phyloP scores from a whole-genome alignment of 2,113 vertebrate species.

The Rhinolophus sinicus region DNA sequence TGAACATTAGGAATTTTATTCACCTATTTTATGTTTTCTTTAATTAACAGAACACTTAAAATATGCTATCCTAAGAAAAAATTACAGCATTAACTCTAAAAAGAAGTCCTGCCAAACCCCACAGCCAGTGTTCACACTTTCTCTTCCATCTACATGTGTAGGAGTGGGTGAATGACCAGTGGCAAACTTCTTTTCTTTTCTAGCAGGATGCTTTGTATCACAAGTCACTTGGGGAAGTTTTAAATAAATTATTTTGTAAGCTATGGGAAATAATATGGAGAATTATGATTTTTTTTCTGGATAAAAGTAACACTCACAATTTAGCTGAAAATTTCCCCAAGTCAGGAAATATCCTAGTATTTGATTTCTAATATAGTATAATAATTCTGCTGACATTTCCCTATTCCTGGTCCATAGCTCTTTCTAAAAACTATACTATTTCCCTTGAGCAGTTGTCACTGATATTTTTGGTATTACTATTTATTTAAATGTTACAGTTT shows the following conservation, averaged over 20 bases:
- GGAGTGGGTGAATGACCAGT: slow-evolving; percentile 51
- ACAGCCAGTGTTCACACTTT: slow-evolving; percentile 43
- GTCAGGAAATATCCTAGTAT: not conserved
- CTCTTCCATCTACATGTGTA: not conserved
- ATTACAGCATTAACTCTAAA: not conserved
- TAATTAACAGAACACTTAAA: slow-evolving; percentile 50
- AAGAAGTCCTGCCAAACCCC: not conserved
- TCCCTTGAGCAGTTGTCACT: not conserved
- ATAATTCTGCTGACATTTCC: not conserved
- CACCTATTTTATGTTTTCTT: not conserved
- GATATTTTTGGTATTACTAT: not conserved
- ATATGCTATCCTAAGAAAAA: not conserved
- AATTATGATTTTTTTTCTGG: not conserved
- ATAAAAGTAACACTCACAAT: not conserved
- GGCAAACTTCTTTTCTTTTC: slow-evolving; percentile 46
- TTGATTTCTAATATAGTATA: not conserved
- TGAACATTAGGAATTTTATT: slow-evolving; percentile 34
- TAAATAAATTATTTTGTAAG: slow-evolving; percentile 57
- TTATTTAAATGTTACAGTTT: slow-evolving; percentile 79
- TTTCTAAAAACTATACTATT: not conserved
- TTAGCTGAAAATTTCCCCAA: slow-evolving; percentile 7
- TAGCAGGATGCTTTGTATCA: slow-evolving; percentile 43
- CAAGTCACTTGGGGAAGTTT: slow-evolving; percentile 34
- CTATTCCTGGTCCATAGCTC: not conserved
- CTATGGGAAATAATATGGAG: slow-evolving; percentile 9